Evolutionary conservation across 2,888 invertebrate genomes (phyloP).

Genomic region (Andrena camellia): DNA sequence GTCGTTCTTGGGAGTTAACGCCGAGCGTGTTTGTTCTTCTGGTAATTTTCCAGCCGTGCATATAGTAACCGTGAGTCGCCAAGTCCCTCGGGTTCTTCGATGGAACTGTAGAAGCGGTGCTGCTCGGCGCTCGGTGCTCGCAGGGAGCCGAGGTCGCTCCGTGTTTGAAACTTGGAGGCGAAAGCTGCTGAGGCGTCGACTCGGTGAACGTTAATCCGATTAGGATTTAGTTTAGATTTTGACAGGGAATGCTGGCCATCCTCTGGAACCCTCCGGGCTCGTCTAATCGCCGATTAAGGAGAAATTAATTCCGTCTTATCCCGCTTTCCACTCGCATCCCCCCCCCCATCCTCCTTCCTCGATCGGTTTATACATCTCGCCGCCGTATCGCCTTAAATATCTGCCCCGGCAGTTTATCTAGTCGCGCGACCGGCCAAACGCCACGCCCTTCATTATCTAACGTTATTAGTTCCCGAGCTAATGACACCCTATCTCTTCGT

Average conservation of each 20-base stretch:
- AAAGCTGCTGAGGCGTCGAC: conserved; percentile 65
- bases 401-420: not conserved
- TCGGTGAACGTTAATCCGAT: conserved; percentile 71
- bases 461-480: not conserved
- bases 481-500: conserved; percentile 13
- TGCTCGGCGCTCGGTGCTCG: not conserved
- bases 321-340: conserved; percentile 19
- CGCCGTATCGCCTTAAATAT: conserved; percentile 17
- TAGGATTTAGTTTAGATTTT: conserved; percentile 75
- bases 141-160: conserved; percentile 1
- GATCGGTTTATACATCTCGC: conserved; percentile 13
- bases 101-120: conserved; percentile 6
- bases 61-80: conserved; percentile 22
- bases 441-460: conserved; percentile 2
- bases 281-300: conserved; percentile 71
- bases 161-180: conserved; percentile 53
- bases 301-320: conserved; percentile 69
- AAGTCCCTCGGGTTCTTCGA: conserved; percentile 4
- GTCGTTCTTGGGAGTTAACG: not conserved
- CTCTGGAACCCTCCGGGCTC: conserved; percentile 35
- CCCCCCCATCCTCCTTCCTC: not conserved
- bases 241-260: conserved; percentile 52
- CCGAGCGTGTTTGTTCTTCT: conserved; percentile 6
- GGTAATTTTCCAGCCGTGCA: conserved; percentile 1
- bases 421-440: not conserved